These are phyloP conservation scores for Eptesicus fuscus DNA, from an alignment of 2,113 vertebrate species.

Conservation along the genomic window DNA sequence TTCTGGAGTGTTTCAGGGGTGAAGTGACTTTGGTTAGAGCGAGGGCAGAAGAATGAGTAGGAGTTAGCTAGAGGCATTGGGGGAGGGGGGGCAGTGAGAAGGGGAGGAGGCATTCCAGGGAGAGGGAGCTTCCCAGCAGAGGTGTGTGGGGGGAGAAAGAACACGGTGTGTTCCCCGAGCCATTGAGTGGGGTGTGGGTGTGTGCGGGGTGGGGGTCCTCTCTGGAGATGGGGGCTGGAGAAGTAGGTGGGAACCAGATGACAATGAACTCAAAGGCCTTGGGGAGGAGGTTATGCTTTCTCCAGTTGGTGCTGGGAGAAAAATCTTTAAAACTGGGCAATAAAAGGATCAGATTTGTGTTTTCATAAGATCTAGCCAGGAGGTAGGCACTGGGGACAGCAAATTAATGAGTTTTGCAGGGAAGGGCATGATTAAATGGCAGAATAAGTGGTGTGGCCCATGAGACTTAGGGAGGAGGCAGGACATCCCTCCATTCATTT, in stretches of 20 bases:
- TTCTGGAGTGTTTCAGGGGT: conserved; percentile 20
- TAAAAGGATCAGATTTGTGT: not conserved
- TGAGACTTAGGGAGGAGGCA: not conserved
- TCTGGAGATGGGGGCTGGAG: not conserved
- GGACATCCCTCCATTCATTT: not conserved
- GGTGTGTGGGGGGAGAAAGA: not conserved
- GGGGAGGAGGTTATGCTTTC: not conserved
- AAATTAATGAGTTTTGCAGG: not conserved
- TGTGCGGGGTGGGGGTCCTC: not conserved
- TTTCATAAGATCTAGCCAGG: not conserved
- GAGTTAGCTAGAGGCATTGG: not conserved
- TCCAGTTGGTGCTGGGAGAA: not conserved
- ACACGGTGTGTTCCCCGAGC: not conserved
- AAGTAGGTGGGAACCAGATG: not conserved
- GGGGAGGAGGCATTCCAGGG: not conserved
- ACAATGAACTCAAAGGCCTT: not conserved
- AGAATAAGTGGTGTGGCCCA: not conserved
- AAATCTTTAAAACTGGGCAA: not conserved
- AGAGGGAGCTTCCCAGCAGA: not conserved
- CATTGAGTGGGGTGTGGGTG: not conserved
- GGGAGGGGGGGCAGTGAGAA: not conserved
- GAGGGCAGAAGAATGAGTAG: conserved; percentile 33
- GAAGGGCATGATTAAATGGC: conserved; percentile 3
- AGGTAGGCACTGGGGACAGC: not conserved
- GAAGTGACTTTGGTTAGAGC: not conserved